phyloP scores from a whole-genome alignment of 2,888 invertebrate genomes.

The Blomia tropicalis region DNA sequence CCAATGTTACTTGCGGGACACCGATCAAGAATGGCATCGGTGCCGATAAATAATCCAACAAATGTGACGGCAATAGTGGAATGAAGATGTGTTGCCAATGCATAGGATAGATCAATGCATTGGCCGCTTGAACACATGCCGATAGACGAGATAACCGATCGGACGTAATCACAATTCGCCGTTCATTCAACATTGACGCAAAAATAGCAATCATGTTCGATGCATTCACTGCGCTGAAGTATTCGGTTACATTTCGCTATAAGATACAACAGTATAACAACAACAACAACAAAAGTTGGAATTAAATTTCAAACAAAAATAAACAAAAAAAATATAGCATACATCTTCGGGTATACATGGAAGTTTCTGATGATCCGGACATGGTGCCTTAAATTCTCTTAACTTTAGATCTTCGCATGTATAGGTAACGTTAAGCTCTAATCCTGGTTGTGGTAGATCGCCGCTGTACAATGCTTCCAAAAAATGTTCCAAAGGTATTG shows the following conservation, averaged over 20 bases:
- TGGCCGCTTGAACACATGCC: constrained; percentile 69
- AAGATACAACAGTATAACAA: constrained; percentile 29
- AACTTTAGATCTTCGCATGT: constrained; percentile 15
- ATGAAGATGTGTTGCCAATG: constrained; percentile 95
- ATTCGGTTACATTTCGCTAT: constrained; percentile 86
- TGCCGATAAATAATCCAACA: constrained; percentile 72
- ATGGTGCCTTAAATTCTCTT: constrained; percentile 59
- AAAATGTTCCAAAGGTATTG: constrained; percentile 43
- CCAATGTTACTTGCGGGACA: constrained; percentile 59
- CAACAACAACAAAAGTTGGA: not conserved
- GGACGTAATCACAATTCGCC: constrained; percentile 81
- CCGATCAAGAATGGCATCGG: constrained; percentile 98
- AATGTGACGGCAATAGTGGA: constrained; percentile 71
- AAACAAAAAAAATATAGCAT: no score
- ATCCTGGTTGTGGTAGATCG: constrained; percentile 52
- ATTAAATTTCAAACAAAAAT: no score
- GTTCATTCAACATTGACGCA: constrained; percentile 79
- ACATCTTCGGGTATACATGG: constrained; percentile 93
- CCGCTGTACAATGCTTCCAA: constrained; percentile 51
- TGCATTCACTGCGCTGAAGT: constrained; percentile 88
- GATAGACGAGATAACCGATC: constrained; percentile 71
- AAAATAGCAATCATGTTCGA: constrained; percentile 89
- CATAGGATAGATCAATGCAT: constrained; percentile 89
- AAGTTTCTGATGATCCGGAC: constrained; percentile 61
- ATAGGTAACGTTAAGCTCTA: constrained; percentile 39